Evolutionary conservation across 1,140 invertebrate species (phyloP).

Genomic region (Atta colombica): DNA sequence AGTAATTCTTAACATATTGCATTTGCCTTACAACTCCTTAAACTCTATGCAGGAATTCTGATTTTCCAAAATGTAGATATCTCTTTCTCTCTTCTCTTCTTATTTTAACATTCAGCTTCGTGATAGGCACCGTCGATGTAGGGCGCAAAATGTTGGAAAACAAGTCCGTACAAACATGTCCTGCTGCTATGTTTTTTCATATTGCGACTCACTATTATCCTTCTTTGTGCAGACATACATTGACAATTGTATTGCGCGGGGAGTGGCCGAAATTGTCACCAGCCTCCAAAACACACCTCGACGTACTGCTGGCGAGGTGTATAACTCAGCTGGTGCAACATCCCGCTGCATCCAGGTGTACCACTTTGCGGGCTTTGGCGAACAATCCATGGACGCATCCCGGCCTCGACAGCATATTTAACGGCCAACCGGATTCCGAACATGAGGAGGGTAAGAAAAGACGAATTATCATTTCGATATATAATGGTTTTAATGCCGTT

Average conservation of each 20-base stretch:
- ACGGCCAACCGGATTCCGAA: conserved; percentile 84
- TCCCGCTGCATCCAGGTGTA: conserved; percentile 84
- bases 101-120: not conserved
- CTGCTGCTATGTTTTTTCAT: not conserved
- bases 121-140: not conserved
- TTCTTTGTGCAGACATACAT: conserved; percentile 84
- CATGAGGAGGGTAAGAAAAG: conserved; percentile 82
- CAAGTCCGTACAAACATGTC: conserved; percentile 18
- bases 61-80: not conserved
- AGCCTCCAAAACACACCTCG: conserved; percentile 87
- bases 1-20: too few species aligned
- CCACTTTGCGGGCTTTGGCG: conserved; percentile 84
- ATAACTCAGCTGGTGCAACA: conserved; percentile 83
- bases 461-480: not conserved
- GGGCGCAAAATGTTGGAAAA: not conserved
- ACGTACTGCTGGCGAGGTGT: conserved; percentile 86
- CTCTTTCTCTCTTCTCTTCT: not conserved
- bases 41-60: not conserved
- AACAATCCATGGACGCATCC: conserved; percentile 87
- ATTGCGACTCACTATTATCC: not conserved
- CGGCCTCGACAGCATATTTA: conserved; percentile 85
- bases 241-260: conserved; percentile 87
- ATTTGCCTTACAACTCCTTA: too few species aligned
- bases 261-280: conserved; percentile 87
- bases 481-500: not conserved